Conservation (phyloP, 1,140 invertebrate species). For the Leptestheria dahalacensis region DNA sequence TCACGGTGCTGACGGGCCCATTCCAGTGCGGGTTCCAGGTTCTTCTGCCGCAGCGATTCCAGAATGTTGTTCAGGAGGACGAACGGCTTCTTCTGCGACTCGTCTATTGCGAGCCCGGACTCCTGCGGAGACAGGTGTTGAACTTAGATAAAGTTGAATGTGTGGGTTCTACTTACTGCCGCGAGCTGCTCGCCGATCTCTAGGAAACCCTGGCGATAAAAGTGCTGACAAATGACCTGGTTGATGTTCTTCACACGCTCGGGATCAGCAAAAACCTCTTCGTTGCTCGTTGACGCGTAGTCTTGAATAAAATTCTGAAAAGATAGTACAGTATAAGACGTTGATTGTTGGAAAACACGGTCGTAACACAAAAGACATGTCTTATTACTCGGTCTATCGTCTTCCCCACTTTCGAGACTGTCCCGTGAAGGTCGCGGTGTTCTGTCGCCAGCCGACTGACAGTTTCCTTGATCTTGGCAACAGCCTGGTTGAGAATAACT, state of each 20-base stretch:
- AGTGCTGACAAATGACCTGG: conserved; percentile 92
- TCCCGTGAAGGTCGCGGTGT: conserved; percentile 61
- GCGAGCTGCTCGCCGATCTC: conserved; percentile 73
- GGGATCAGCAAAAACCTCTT: conserved; percentile 64
- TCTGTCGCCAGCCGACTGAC: conserved; percentile 61
- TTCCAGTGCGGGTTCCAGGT: conserved; percentile 62
- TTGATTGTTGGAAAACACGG: background rate
- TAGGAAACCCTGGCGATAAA: conserved; percentile 81
- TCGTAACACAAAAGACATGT: background rate
- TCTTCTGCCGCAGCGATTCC: conserved; percentile 56
- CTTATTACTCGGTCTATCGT: conserved; percentile 71
- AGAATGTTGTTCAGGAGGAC: conserved; percentile 71
- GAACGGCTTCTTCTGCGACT: conserved; percentile 61
- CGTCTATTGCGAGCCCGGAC: conserved; percentile 49
- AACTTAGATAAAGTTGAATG: background rate
- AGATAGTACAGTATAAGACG: conserved; percentile 6
- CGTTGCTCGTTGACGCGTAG: conserved; percentile 71
- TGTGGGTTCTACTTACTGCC: conserved; percentile 28
- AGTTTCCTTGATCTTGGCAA: conserved; percentile 54
- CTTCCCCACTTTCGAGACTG: conserved; percentile 92
- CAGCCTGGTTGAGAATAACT: conserved; percentile 46
- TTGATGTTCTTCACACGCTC: conserved; percentile 70
- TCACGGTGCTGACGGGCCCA: conserved; percentile 53
- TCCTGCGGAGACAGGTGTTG: conserved; percentile 42
- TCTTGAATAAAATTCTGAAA: conserved; percentile 74